Conservation (phyloP, 2,113 vertebrate species). For the Cranoglanis bouderius region DNA sequence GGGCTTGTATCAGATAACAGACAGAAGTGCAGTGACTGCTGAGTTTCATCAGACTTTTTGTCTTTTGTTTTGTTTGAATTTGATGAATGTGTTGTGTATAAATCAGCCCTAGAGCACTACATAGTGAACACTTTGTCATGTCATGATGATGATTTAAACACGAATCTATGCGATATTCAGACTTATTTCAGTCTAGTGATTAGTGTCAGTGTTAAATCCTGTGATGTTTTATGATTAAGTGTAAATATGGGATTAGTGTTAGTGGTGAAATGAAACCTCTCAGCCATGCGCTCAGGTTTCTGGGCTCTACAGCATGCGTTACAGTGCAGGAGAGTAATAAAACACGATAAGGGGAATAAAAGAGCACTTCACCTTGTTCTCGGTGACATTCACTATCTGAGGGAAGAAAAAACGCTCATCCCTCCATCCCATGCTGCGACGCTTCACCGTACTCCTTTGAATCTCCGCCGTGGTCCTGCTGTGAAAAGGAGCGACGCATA, state of each 20-base stretch:
- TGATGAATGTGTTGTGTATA: neutral
- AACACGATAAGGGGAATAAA: conserved; percentile 37
- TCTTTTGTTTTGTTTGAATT: neutral
- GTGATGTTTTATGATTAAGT: neutral
- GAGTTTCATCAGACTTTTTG: neutral
- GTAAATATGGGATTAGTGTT: neutral
- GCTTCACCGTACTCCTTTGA: conserved; percentile 40
- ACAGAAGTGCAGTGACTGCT: neutral
- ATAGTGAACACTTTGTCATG: neutral
- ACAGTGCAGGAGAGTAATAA: conserved; percentile 6
- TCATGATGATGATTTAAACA: neutral
- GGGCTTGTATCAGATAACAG: neutral
- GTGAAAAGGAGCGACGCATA: conserved; percentile 11
- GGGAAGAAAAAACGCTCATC: conserved; percentile 30
- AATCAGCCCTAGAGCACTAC: neutral
- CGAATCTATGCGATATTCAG: neutral
- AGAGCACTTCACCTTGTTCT: conserved; percentile 47
- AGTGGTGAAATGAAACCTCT: neutral
- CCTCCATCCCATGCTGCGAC: conserved; percentile 16
- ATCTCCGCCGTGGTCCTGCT: neutral
- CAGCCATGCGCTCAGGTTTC: neutral
- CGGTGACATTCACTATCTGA: conserved; percentile 33
- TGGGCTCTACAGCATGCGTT: neutral
- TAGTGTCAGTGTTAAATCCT: neutral
- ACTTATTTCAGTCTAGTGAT: neutral